Evolutionary conservation across 1,140 invertebrate genomes (phyloP).

Genomic region (Eubasilissa regina): DNA sequence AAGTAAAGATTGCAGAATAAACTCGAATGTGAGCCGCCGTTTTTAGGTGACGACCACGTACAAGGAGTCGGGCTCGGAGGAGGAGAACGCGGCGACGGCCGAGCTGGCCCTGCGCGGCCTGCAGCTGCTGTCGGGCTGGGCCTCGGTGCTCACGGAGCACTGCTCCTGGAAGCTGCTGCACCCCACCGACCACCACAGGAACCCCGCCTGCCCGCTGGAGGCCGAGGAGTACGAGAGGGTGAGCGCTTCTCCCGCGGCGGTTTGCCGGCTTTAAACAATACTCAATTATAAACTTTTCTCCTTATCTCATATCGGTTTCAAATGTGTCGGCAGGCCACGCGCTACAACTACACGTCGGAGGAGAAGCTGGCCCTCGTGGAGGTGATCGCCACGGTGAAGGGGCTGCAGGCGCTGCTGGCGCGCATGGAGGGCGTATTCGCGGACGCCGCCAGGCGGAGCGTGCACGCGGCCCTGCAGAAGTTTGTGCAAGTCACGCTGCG

Average conservation of each 20-base stretch:
- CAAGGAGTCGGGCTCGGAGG: constrained; percentile 92
- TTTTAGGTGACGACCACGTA: constrained; percentile 88
- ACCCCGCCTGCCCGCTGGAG: constrained; percentile 94
- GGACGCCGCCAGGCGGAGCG: constrained; percentile 94
- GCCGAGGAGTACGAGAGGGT: constrained; percentile 99
- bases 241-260: constrained; percentile 62
- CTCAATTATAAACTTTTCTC: too few relatives aligned
- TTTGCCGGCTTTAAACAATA: too few relatives aligned
- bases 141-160: constrained; percentile 96
- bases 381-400: constrained; percentile 99
- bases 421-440: constrained; percentile 98
- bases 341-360: constrained; percentile 97
- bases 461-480: constrained; percentile 98
- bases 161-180: constrained; percentile 99
- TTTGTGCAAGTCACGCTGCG: constrained; percentile 94
- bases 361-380: constrained; percentile 99
- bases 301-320: too few relatives aligned
- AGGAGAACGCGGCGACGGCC: constrained; percentile 93
- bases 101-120: constrained; percentile 94
- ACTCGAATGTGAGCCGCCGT: too few relatives aligned
- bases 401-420: constrained; percentile 96
- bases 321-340: constrained; percentile 80
- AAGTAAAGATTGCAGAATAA: too few relatives aligned
- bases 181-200: constrained; percentile 97
- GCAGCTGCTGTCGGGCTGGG: constrained; percentile 97